Conservation (phyloP, 2,797 vertebrate genomes). For the Denticeps clupeoides region DNA sequence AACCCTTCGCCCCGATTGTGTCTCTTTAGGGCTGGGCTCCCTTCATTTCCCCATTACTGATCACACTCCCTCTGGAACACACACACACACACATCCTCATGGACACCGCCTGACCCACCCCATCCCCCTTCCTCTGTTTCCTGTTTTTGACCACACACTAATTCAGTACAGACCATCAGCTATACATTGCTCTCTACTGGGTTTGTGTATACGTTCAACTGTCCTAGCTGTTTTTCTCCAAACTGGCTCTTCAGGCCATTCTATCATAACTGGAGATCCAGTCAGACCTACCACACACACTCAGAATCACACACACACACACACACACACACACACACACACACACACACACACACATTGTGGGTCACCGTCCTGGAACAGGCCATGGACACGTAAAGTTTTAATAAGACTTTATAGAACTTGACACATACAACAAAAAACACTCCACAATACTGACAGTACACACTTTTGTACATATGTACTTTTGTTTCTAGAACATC, state of each 20-base stretch:
- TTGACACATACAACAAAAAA: too few relatives aligned
- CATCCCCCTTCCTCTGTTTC: slow-evolving; percentile 31
- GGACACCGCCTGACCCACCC: slow-evolving; percentile 41
- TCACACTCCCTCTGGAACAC: slow-evolving; percentile 4
- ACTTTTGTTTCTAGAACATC: slow-evolving; percentile 48
- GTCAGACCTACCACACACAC: slow-evolving; percentile 30
- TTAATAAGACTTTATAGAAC: too few relatives aligned
- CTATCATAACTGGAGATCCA: not conserved
- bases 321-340: too few relatives aligned
- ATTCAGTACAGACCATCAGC: too few relatives aligned
- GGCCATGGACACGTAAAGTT: too few relatives aligned
- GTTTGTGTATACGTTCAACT: too few relatives aligned
- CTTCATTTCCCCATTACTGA: slow-evolving; percentile 36
- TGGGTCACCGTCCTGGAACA: too few relatives aligned
- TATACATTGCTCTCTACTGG: too few relatives aligned
- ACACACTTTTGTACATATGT: slow-evolving; percentile 23
- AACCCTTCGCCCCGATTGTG: slow-evolving; percentile 27
- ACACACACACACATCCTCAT: slow-evolving; percentile 29
- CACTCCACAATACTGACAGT: slow-evolving; percentile 47
- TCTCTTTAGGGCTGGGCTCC: slow-evolving; percentile 45
- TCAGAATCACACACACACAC: slow-evolving; percentile 46
- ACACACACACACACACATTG: too few relatives aligned
- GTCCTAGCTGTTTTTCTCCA: not conserved
- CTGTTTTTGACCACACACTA: slow-evolving; percentile 22
- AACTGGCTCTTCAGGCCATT: slow-evolving; percentile 3